phyloP scores from a whole-genome alignment of 2,888 invertebrate species.

The Stenodema calcarata region DNA sequence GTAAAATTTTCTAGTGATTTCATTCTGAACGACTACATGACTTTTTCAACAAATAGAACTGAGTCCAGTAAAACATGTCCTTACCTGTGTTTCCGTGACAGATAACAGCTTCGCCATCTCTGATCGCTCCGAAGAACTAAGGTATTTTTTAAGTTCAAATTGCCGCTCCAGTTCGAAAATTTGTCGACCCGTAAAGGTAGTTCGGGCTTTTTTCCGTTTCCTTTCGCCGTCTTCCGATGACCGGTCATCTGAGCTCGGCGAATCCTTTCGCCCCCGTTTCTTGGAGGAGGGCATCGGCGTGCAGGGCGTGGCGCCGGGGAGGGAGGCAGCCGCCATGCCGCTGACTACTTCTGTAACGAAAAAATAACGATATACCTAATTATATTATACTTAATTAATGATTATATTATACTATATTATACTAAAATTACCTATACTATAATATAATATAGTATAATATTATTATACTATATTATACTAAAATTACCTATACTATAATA shows the following conservation, averaged over 20 bases:
- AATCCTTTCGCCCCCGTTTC: conserved; percentile 52
- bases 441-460: no score
- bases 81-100: conserved; percentile 96
- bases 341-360: conserved; percentile 37
- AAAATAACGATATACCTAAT: neutral
- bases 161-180: conserved; percentile 96
- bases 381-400: no score
- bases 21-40: no score
- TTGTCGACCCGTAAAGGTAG: conserved; percentile 94
- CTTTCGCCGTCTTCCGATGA: conserved; percentile 61
- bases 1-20: no score
- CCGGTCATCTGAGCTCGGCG: conserved; percentile 53
- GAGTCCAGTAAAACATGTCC: no score
- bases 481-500: no score
- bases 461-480: no score
- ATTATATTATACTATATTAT: no score
- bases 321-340: conserved; percentile 41
- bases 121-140: conserved; percentile 90
- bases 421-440: no score
- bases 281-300: conserved; percentile 33
- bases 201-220: conserved; percentile 86
- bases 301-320: conserved; percentile 35
- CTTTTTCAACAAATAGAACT: neutral
- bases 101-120: conserved; percentile 93
- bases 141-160: conserved; percentile 94